Conservation (phyloP, 2,113 vertebrate species). For the Sinocyclocheilus grahami region DNA sequence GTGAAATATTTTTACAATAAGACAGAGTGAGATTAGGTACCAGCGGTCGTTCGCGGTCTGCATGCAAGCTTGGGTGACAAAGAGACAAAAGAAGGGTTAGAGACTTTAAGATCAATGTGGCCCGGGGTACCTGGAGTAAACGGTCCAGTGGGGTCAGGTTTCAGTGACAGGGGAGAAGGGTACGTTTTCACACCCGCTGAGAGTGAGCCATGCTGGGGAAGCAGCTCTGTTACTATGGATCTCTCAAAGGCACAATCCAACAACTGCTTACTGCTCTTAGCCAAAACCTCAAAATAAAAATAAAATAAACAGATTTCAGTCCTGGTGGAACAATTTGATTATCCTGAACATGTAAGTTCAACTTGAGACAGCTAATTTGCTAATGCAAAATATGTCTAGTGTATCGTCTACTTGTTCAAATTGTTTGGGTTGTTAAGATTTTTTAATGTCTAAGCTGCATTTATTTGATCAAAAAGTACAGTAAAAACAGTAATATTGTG, state of each 20-base stretch:
- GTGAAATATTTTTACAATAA: no score
- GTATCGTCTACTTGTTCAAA: no score
- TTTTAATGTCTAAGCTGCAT: no score
- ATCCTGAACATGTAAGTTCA: no score
- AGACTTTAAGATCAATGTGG: not conserved
- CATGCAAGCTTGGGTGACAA: not conserved
- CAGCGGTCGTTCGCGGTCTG: not conserved
- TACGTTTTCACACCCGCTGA: slow-evolving; percentile 59
- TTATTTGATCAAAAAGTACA: no score
- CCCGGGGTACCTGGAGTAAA: slow-evolving; percentile 73
- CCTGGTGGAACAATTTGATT: no score
- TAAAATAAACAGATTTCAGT: not conserved
- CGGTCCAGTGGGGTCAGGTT: slow-evolving; percentile 68
- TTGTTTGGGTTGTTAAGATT: no score
- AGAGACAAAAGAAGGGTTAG: not conserved
- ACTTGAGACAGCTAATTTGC: no score
- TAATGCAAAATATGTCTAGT: no score
- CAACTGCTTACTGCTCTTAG: slow-evolving; percentile 66
- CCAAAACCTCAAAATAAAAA: slow-evolving; percentile 62
- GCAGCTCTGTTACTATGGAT: slow-evolving; percentile 67
- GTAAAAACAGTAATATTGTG: no score
- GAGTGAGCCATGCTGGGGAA: slow-evolving; percentile 68
- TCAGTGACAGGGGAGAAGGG: slow-evolving; percentile 45
- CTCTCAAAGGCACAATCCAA: slow-evolving; percentile 68
- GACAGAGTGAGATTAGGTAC: not conserved